A percentile compares a stretch with the other conserved stretches of the same genome.
Evolutionary conservation across 2,113 vertebrate genomes (phyloP).

Genomic region (Osmerus mordax): DNA sequence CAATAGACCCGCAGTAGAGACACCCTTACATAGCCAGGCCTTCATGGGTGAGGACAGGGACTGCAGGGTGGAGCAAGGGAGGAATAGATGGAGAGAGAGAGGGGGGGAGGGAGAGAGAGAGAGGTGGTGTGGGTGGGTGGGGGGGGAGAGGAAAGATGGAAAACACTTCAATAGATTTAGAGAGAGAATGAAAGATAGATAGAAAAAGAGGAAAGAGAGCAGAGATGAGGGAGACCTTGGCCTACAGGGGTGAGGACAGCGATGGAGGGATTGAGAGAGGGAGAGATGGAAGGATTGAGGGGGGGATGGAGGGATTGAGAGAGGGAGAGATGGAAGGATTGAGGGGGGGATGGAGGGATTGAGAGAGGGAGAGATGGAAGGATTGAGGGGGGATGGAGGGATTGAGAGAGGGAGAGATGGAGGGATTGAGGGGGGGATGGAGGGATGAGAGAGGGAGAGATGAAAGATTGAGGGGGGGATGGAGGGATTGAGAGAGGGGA

Average conservation of each 20-base stretch:
- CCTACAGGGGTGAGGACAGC: no score
- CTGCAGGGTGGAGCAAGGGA: slow-evolving; percentile 19
- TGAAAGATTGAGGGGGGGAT: no score
- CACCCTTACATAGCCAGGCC: not conserved
- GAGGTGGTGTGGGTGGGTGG: slow-evolving; percentile 11
- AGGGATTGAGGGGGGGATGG: no score
- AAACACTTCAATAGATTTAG: not conserved
- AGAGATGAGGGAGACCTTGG: not conserved
- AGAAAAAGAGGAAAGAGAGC: no score
- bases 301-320: not conserved
- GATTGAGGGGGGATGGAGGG: no score
- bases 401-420: no score
- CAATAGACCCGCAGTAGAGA: slow-evolving; percentile 57
- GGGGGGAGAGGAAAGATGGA: slow-evolving; percentile 36
- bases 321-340: no score
- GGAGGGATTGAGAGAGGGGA: not conserved
- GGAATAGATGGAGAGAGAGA: slow-evolving; percentile 21
- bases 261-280: slow-evolving; percentile 10
- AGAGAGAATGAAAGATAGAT: not conserved
- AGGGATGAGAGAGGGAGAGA: no score
- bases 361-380: no score
- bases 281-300: no score
- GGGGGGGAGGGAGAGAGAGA: slow-evolving; percentile 14
- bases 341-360: no score
- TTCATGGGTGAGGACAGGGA: slow-evolving; percentile 3